Evolutionary conservation across 2,888 invertebrate species (phyloP), one percentile per base, ranked within the genome.

Genomic region (Gymnosoma rotundatum): DNA sequence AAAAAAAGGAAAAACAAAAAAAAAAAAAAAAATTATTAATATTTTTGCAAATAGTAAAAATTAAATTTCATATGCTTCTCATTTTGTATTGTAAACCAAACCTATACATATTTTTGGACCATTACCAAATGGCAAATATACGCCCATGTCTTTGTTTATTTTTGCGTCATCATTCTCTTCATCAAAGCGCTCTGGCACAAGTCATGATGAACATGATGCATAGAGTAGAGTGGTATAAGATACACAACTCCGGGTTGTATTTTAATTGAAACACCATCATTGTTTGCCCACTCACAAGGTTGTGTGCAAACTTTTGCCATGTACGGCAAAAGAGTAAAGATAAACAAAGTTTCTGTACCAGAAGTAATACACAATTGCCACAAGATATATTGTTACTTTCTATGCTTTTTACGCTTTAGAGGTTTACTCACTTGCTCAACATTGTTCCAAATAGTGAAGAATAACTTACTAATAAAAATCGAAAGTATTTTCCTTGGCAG

Each of bases 61-160:
- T n/a, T 16, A 48, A 48, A 48, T 9, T 48, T 12, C 4, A 48
- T 16, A 12, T 16, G n/a, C 3, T 16, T 48, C 14, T 1, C 3
- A 16, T 45, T 48, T n/a, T 16, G 2, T 48, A 2, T 25, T 38
- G 36, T 25, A 18, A 64, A 36, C 74, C 78, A 58, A 61, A 89
- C 88, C 88, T 72, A 88, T 86, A 85, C 89, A 90, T 73, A 88
- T 88, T 76, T 89, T 86, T 56, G 89, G 90, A 36, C 89, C 89
- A 86, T 89, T 87, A 54, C 90, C 90, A 85, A 90, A 90, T 6
- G 89, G 88, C 18, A 89, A 73, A 74, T 88, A 89, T 2, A 85
- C 87, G 18, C 89, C 89, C 88, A 82, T 74, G 21, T 88, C 88
- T 67, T 87, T 82, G 21, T 56, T 74, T 9, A 66, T 61, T 21